phyloP scores from a whole-genome alignment of 2,113 vertebrate genomes.

The Phaethon lepturus region DNA sequence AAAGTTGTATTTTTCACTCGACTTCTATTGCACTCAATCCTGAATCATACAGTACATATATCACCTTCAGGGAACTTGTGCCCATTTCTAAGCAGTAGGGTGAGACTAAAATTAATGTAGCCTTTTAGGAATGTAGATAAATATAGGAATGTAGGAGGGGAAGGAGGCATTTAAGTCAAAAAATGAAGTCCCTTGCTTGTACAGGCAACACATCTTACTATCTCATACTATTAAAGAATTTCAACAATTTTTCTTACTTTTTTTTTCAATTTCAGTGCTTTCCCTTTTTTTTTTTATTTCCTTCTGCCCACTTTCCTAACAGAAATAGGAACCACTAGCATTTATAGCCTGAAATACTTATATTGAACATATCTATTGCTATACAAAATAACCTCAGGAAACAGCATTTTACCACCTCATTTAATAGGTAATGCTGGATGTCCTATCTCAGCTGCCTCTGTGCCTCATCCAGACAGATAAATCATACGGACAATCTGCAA shows the following conservation, averaged over 20 bases:
- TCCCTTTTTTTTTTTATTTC: not conserved
- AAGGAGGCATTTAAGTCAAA: not conserved
- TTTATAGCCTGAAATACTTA: not conserved
- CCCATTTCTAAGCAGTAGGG: not conserved
- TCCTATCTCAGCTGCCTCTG: accelerated
- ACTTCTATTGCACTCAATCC: not conserved
- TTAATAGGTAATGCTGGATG: not conserved
- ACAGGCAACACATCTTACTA: accelerated
- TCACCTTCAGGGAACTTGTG: not conserved
- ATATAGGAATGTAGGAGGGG: not conserved
- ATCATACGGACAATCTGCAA: not conserved
- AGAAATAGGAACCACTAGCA: not conserved
- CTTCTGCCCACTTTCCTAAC: not conserved
- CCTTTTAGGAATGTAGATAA: not conserved
- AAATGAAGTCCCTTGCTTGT: not conserved
- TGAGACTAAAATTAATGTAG: not conserved
- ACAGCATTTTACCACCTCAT: not conserved
- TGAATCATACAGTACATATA: not conserved
- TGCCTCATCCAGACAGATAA: not conserved
- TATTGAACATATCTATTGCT: not conserved
- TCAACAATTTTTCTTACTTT: not conserved
- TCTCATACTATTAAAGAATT: not conserved
- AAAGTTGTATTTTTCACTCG: not conserved
- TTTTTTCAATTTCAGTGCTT: not conserved
- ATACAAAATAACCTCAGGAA: not conserved